Conservation (phyloP, 2,797 vertebrate genomes). For the Tiaroga cobitis region DNA sequence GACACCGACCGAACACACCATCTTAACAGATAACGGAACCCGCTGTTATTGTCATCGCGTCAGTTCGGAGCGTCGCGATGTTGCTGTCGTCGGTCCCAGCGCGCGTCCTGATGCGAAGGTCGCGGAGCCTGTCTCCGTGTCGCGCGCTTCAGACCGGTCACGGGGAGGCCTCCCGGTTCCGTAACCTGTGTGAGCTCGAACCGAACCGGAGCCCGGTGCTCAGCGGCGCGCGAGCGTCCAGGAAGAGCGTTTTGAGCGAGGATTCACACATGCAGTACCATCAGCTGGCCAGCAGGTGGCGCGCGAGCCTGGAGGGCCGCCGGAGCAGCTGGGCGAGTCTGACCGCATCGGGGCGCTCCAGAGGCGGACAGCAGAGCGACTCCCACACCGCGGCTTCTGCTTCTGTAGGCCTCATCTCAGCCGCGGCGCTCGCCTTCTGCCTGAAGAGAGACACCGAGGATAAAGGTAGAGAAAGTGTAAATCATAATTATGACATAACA, state of each 20-base stretch:
- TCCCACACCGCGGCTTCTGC: conserved; percentile 60
- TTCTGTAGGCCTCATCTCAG: conserved; percentile 69
- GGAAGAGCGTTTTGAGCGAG: conserved; percentile 68
- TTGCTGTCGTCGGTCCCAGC: conserved; percentile 78
- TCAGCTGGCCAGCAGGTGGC: conserved; percentile 78
- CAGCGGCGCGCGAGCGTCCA: conserved; percentile 70
- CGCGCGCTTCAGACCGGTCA: conserved; percentile 74
- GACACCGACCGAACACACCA: not conserved
- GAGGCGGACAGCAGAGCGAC: conserved; percentile 50
- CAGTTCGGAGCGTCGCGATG: conserved; percentile 38
- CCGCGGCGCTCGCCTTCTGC: conserved; percentile 77
- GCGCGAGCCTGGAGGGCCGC: conserved; percentile 74
- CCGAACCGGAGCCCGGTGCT: conserved; percentile 68
- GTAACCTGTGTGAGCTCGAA: conserved; percentile 63
- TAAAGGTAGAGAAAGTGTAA: no score
- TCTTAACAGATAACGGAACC: not conserved
- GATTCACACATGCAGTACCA: conserved; percentile 73
- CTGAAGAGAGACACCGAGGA: conserved; percentile 32
- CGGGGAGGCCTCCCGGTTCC: conserved; percentile 43
- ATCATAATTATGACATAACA: not conserved
- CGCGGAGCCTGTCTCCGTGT: conserved; percentile 78
- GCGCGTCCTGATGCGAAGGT: conserved; percentile 77
- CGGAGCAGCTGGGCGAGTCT: conserved; percentile 77
- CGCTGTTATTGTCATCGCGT: not conserved
- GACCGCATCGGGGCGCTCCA: conserved; percentile 71